phyloP scores from a whole-genome alignment of 92 coral and sea anemone species.

The Porites rus region DNA sequence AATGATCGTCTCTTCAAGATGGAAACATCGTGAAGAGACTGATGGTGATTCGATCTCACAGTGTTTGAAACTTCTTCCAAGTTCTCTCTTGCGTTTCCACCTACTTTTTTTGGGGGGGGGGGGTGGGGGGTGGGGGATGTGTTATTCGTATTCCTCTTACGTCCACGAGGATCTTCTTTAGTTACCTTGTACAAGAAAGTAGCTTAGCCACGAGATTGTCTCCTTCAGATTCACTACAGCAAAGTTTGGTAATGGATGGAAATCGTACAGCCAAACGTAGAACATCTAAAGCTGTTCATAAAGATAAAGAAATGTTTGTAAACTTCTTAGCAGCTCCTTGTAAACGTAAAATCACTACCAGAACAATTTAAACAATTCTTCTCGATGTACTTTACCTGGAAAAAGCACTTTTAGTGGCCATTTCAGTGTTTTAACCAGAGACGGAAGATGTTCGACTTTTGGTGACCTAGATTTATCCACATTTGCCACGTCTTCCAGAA shows the following conservation, averaged over 20 bases:
- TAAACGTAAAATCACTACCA: too few relatives aligned
- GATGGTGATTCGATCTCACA: too few relatives aligned
- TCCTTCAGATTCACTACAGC: slow-evolving; percentile 66
- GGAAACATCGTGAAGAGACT: too few relatives aligned
- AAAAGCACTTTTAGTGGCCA: slow-evolving; percentile 89
- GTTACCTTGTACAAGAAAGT: slow-evolving; percentile 72
- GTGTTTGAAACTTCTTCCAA: too few relatives aligned
- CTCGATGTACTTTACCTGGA: slow-evolving; percentile 77
- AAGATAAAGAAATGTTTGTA: not conserved
- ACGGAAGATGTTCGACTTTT: slow-evolving; percentile 56
- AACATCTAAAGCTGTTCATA: slow-evolving; percentile 77
- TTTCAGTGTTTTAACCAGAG: slow-evolving; percentile 70
- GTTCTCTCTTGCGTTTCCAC: too few relatives aligned
- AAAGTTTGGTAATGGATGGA: slow-evolving; percentile 62
- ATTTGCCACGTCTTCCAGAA: slow-evolving; percentile 58
- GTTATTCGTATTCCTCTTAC: too few relatives aligned
- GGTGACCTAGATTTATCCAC: slow-evolving; percentile 50
- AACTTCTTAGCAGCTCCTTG: not conserved
- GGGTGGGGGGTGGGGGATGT: too few relatives aligned
- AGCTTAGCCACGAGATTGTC: slow-evolving; percentile 71
- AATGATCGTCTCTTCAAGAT: too few relatives aligned
- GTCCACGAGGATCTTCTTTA: too few relatives aligned
- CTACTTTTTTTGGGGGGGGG: too few relatives aligned
- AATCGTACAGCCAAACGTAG: slow-evolving; percentile 81
- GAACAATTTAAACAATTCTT: too few relatives aligned